Evolutionary conservation across 2,888 invertebrate species (phyloP).

Genomic region (Dryadula phaetusa): DNA sequence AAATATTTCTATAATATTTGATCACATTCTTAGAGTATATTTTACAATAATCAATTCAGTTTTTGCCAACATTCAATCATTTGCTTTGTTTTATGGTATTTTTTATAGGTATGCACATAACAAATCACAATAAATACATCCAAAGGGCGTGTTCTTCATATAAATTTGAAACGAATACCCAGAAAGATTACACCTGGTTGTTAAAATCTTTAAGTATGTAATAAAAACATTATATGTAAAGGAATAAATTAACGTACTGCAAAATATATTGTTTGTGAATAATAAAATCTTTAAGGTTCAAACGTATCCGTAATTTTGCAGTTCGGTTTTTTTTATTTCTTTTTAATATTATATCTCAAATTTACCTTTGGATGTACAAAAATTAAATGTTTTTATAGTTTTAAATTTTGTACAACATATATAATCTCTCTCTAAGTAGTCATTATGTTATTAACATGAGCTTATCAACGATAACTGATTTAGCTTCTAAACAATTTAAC

Average conservation of each 20-base stretch:
- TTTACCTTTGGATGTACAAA: conserved; percentile 32
- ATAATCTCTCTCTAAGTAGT: conserved; percentile 39
- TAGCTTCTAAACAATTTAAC: conserved; percentile 1
- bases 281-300: background rate
- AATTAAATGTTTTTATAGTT: conserved; percentile 18
- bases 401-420: conserved; percentile 33
- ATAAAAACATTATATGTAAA: background rate
- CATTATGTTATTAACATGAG: conserved; percentile 23
- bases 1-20: background rate
- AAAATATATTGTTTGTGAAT: background rate
- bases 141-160: background rate
- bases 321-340: background rate
- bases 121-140: background rate
- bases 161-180: background rate
- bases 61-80: background rate
- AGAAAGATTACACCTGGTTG: background rate
- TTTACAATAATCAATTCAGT: background rate
- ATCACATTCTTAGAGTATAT: background rate
- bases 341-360: background rate
- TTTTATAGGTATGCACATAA: background rate
- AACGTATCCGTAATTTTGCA: background rate
- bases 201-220: background rate
- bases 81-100: too few relatives aligned
- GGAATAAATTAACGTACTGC: background rate
- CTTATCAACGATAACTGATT: conserved; percentile 27